Base-by-base conservation (phyloP, 2,797 vertebrate genomes). In the Neopelma chrysocephalum region DNA sequence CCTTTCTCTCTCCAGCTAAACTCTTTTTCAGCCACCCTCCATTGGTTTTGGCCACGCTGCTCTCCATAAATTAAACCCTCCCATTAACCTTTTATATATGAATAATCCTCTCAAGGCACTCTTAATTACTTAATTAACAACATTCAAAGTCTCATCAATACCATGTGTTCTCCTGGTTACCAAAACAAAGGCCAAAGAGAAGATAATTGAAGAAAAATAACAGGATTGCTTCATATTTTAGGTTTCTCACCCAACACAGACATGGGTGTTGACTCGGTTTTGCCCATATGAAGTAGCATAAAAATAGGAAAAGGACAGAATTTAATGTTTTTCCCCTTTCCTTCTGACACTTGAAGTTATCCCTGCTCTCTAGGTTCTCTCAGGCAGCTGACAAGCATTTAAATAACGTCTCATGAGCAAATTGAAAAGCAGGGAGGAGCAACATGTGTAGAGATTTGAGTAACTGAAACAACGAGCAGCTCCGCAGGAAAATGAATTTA, bases 401-500 rank as follows among this genome's bases (percentile, higher is more conserved):
- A 82, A 92, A 86, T 72, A 38, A 66, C 9, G 6, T 6, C 81
- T 88, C 72, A 71, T 5, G 71, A 94, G 78, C 68, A 93, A 96
- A 90, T 1, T 57, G 94, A 80, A 91, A 95, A 91, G 53, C 45
- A 51, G 82, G 71, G 65, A 95, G 79, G 65, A 90, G 68, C 65
- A 95, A 92, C 73, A 83, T 12, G 32, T 79, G 83, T 87, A 61
- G 82, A 82, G 80, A 92, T 82, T 50, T 86, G 79, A 86, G 77
- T 76, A 91, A 89, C 53, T 66, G 93, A 96, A 95, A 92, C 91
- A 89, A 89, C 61, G 87, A 93, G 61, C 77, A 85, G 77, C 80
- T 83, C 84, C 43, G 65, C 84, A 92, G 65, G 80, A 90, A 94
- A 79, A 93, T 73, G 48, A 75, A 92, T 94, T 96, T 94, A 96